phyloP scores from a whole-genome alignment of 2,113 vertebrate species.

The Tylochromis polylepis region DNA sequence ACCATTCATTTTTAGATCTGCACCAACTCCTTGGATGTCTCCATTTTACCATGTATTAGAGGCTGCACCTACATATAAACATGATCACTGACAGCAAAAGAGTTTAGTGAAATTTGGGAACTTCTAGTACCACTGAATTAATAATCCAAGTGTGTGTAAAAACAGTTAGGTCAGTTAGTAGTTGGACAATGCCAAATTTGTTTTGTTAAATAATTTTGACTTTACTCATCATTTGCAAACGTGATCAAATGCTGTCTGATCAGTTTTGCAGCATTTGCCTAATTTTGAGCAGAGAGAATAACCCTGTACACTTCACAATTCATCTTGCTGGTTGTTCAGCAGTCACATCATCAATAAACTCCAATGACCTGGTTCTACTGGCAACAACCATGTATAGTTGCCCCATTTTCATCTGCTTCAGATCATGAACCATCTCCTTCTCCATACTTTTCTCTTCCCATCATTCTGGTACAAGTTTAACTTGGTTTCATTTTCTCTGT shows the following conservation, averaged over 20 bases:
- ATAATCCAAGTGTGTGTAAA: not conserved
- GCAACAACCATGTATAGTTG: too few species aligned
- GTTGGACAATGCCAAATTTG: not conserved
- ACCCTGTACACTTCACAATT: not conserved
- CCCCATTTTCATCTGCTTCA: too few species aligned
- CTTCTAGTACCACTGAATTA: not conserved
- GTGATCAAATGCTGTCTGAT: not conserved
- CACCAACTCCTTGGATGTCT: not conserved
- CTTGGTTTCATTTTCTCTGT: too few species aligned
- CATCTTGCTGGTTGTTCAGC: not conserved
- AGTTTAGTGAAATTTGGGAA: not conserved
- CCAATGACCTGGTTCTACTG: too few species aligned
- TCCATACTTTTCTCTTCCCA: too few species aligned
- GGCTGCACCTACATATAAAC: not conserved
- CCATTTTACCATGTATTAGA: not conserved
- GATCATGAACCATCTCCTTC: too few species aligned
- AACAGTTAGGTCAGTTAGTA: not conserved
- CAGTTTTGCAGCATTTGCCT: not conserved
- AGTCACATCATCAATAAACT: too few species aligned
- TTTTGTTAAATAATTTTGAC: not conserved
- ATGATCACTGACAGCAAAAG: not conserved
- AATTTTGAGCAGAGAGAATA: not conserved
- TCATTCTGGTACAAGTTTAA: too few species aligned
- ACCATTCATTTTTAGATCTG: not conserved
- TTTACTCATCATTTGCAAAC: not conserved